phyloP scores from a whole-genome alignment of 2,113 vertebrate species.

The Otus sunia region DNA sequence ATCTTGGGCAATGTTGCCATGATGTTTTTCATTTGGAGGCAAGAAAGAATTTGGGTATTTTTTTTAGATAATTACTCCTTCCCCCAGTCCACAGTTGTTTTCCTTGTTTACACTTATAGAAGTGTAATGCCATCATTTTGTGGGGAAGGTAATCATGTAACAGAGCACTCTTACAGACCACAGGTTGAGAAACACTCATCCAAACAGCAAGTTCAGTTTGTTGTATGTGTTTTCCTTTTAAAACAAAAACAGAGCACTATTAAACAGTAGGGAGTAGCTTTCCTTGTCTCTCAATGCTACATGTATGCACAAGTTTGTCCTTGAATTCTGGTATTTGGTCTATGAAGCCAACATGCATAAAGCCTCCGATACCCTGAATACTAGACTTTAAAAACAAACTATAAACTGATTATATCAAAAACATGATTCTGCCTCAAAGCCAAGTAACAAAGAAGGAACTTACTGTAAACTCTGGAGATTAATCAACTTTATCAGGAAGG shows the following conservation, averaged over 20 bases:
- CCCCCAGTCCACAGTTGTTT: slow-evolving; percentile 9
- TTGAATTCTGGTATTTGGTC: slow-evolving; percentile 37
- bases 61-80: slow-evolving; percentile 43
- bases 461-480: slow-evolving; percentile 11
- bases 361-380: neutral
- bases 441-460: slow-evolving; percentile 19
- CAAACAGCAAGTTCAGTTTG: slow-evolving; percentile 42
- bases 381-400: slow-evolving; percentile 40
- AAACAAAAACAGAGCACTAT: slow-evolving; percentile 24
- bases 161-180: slow-evolving; percentile 30
- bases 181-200: slow-evolving; percentile 33
- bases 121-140: neutral
- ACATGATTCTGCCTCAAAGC: slow-evolving; percentile 40
- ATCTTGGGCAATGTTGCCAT: neutral
- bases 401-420: slow-evolving; percentile 46
- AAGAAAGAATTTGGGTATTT: neutral
- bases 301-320: slow-evolving; percentile 53
- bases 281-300: slow-evolving; percentile 26
- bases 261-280: slow-evolving; percentile 31
- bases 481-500: slow-evolving; percentile 23
- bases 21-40: neutral
- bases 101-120: slow-evolving; percentile 30
- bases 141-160: slow-evolving; percentile 8
- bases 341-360: slow-evolving; percentile 12
- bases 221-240: slow-evolving; percentile 27